Conservation (phyloP, 1,140 invertebrate species). For the Sitodiplosis mosellana region DNA sequence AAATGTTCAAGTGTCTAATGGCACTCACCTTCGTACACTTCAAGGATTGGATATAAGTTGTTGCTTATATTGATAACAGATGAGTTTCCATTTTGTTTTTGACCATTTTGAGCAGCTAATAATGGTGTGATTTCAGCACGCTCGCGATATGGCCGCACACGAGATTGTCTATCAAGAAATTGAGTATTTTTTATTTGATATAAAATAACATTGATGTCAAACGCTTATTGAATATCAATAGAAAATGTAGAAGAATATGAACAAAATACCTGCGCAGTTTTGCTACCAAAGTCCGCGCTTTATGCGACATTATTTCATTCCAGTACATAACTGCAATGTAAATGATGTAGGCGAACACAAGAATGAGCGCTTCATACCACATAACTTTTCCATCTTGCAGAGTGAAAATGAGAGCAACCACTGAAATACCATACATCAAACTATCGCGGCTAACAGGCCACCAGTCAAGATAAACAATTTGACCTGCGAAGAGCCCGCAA, state of each 20-base stretch:
- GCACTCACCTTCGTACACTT: no score
- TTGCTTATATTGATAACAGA: no score
- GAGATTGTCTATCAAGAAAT: slow-evolving; percentile 7
- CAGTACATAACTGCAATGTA: slow-evolving; percentile 14
- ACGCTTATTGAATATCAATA: no score
- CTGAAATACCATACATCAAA: slow-evolving; percentile 62
- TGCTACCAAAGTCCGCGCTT: slow-evolving; percentile 8
- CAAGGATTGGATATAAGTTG: no score
- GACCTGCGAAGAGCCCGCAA: slow-evolving; percentile 50
- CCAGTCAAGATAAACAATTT: slow-evolving; percentile 44
- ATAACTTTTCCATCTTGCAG: slow-evolving; percentile 59
- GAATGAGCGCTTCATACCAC: slow-evolving; percentile 58
- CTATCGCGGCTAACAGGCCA: slow-evolving; percentile 80
- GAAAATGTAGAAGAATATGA: no score
- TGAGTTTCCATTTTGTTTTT: no score
- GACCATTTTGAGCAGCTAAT: background rate
- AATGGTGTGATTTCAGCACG: slow-evolving; percentile 6
- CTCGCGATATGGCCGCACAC: slow-evolving; percentile 9
- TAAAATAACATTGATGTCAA: no score
- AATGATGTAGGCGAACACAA: slow-evolving; percentile 47
- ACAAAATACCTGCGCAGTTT: no score
- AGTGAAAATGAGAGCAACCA: slow-evolving; percentile 56
- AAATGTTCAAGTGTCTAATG: no score
- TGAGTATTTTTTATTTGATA: no score
- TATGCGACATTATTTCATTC: slow-evolving; percentile 8